Percentiles rank a stretch among this genome's conserved stretches.
Evolutionary conservation across 2,888 invertebrate genomes (phyloP).

Genomic region (Celastrina argiolus): DNA sequence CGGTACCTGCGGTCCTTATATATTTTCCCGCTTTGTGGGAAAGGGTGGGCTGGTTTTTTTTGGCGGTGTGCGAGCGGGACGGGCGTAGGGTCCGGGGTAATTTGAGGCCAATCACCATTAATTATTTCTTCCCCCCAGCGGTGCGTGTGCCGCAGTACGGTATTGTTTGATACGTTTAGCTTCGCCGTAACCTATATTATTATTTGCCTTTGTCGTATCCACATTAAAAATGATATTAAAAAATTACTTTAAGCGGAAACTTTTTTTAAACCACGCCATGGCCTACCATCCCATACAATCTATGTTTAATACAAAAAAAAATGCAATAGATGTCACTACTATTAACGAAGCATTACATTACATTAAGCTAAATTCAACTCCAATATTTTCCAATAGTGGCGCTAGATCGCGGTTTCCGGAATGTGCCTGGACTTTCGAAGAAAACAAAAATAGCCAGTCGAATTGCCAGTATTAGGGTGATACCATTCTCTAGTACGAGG

Average conservation of each 20-base stretch:
- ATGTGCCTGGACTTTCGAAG: too few species aligned
- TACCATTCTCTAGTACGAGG: too few species aligned
- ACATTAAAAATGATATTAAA: slow-evolving; percentile 14
- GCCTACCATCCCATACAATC: too few species aligned
- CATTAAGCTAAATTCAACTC: too few species aligned
- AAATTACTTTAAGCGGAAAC: background rate
- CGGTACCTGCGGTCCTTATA: slow-evolving; percentile 69
- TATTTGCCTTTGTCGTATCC: slow-evolving; percentile 36
- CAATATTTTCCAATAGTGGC: too few species aligned
- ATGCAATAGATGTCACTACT: too few species aligned
- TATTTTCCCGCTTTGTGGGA: slow-evolving; percentile 63
- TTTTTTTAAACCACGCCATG: too few species aligned
- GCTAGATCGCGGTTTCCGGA: too few species aligned
- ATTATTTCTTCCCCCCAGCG: slow-evolving; percentile 66
- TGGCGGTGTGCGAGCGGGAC: slow-evolving; percentile 48
- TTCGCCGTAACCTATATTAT: slow-evolving; percentile 41
- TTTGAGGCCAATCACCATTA: slow-evolving; percentile 77
- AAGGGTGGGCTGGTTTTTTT: slow-evolving; percentile 43
- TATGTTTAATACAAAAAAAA: too few species aligned
- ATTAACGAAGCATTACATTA: too few species aligned
- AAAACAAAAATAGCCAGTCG: too few species aligned
- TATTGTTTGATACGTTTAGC: slow-evolving; percentile 50
- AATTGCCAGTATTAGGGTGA: too few species aligned
- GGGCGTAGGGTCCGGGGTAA: slow-evolving; percentile 57
- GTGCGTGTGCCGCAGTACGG: slow-evolving; percentile 55